These are phyloP conservation scores for Sebastes steindachneri DNA, from an alignment of 2,797 vertebrate genomes.

Conservation along the genomic window DNA sequence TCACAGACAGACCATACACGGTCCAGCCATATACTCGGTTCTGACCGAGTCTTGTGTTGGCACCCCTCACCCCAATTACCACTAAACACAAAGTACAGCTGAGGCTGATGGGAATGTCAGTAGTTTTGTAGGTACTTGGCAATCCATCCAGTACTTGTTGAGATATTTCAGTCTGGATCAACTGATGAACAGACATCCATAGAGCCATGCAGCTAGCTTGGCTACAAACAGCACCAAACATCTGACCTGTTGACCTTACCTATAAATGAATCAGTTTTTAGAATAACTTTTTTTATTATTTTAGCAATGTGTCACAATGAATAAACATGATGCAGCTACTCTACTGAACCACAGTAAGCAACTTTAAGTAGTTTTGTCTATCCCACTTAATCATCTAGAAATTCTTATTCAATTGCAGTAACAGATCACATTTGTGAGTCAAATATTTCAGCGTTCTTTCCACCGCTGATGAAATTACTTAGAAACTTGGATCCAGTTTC, in stretches of 20 bases:
- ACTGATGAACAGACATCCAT: no score
- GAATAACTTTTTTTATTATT: neutral
- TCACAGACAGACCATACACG: no score
- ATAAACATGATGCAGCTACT: slow-evolving; percentile 12
- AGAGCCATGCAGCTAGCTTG: no score
- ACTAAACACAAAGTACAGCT: neutral
- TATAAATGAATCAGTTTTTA: neutral
- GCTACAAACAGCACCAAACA: neutral
- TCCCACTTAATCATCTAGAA: slow-evolving; percentile 19
- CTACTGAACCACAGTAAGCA: neutral
- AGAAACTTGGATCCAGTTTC: slow-evolving; percentile 36
- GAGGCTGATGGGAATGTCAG: neutral
- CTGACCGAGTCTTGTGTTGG: no score
- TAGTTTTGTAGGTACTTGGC: neutral
- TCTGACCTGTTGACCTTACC: neutral
- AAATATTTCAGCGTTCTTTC: slow-evolving; percentile 27
- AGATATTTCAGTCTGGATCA: no score
- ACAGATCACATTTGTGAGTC: slow-evolving; percentile 43
- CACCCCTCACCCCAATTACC: no score
- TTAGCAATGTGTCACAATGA: neutral
- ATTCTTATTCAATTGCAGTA: slow-evolving; percentile 29
- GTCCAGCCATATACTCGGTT: no score
- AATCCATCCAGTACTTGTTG: neutral
- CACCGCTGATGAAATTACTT: slow-evolving; percentile 47
- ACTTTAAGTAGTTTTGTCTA: neutral